phyloP scores from a whole-genome alignment of 2,113 vertebrate species.

The Tenrec ecaudatus region DNA sequence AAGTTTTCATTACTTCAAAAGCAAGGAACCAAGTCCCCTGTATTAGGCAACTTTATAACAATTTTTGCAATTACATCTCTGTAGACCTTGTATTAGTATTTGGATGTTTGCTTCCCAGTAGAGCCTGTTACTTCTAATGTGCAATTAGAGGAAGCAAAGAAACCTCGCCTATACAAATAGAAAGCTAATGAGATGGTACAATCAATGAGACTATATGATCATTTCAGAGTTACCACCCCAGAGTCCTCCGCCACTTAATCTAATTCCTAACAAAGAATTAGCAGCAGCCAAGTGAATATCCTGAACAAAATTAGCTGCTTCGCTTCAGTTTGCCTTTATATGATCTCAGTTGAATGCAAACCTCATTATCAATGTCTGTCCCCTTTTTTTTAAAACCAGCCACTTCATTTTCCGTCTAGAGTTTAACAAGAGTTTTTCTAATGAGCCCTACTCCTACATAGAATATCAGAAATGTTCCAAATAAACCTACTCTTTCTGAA shows the following conservation, averaged over 20 bases:
- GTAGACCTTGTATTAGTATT: conserved; percentile 28
- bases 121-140: conserved; percentile 40
- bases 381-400: background rate
- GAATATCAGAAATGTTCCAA: background rate
- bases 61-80: conserved; percentile 37
- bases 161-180: conserved; percentile 66
- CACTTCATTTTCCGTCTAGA: background rate
- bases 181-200: conserved; percentile 65
- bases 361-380: background rate
- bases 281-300: background rate
- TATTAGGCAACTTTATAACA: conserved; percentile 28
- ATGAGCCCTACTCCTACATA: background rate
- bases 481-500: background rate
- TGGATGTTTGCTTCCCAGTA: conserved; percentile 55
- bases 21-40: background rate
- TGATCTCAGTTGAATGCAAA: background rate
- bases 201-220: conserved; percentile 10
- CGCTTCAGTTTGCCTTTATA: conserved; percentile 10
- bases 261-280: conserved; percentile 51
- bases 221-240: background rate
- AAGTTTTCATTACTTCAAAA: background rate
- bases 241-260: conserved; percentile 16
- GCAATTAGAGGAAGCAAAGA: conserved; percentile 62
- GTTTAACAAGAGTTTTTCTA: background rate
- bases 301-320: background rate